Evolutionary conservation across 2,888 invertebrate genomes (phyloP).

Genomic region (Drosophila austrosaltans): DNA sequence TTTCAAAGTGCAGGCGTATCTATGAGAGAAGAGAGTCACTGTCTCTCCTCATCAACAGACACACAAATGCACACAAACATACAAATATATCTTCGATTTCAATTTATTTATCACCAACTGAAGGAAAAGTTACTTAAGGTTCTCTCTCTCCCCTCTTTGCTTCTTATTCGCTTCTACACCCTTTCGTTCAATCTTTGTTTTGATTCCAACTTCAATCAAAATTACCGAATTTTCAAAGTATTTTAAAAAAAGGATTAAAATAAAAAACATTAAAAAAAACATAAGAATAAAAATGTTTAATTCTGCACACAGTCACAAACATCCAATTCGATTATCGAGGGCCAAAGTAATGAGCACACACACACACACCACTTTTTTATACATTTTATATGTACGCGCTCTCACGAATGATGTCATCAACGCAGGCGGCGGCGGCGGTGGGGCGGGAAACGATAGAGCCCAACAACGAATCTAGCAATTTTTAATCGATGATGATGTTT

Average conservation of each 20-base stretch:
- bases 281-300: slow-evolving; percentile 12
- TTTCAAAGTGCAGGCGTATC: slow-evolving; percentile 66
- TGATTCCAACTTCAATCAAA: slow-evolving; percentile 20
- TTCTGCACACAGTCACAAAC: slow-evolving; percentile 28
- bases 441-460: slow-evolving; percentile 50
- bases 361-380: slow-evolving; percentile 20
- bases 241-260: neutral
- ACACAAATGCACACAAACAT: slow-evolving; percentile 31
- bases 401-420: slow-evolving; percentile 73
- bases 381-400: slow-evolving; percentile 43
- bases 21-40: slow-evolving; percentile 38
- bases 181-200: slow-evolving; percentile 38
- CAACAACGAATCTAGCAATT: slow-evolving; percentile 61
- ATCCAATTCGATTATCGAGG: slow-evolving; percentile 43
- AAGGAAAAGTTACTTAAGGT: slow-evolving; percentile 59
- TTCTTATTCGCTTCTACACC: neutral
- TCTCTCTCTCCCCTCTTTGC: slow-evolving; percentile 9
- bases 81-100: slow-evolving; percentile 57
- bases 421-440: slow-evolving; percentile 49
- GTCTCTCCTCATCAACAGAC: slow-evolving; percentile 44
- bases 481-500: slow-evolving; percentile 69
- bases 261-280: slow-evolving; percentile 34
- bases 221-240: slow-evolving; percentile 14
- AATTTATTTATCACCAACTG: slow-evolving; percentile 46
- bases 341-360: slow-evolving; percentile 37